Evolutionary conservation across 2,797 vertebrate species (phyloP).

Genomic region (Selene dorsalis): DNA sequence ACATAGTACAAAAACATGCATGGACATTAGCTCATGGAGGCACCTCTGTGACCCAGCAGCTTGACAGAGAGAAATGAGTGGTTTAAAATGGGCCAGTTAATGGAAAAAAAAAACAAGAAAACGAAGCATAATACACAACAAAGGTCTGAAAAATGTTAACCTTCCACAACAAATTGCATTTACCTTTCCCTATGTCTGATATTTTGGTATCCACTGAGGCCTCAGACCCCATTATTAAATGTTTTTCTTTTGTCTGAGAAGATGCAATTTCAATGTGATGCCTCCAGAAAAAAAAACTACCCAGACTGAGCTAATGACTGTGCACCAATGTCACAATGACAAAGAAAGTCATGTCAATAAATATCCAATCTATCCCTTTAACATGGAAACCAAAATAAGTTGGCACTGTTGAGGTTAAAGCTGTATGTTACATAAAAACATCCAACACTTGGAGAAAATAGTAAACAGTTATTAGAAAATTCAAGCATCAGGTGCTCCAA

Average conservation of each 20-base stretch:
- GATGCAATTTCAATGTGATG: background rate
- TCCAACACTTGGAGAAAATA: conserved; percentile 21
- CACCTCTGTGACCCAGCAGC: background rate
- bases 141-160: background rate
- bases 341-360: background rate
- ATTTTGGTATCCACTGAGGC: background rate
- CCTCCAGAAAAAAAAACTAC: background rate
- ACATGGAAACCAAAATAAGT: conserved; percentile 1
- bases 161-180: background rate
- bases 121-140: background rate
- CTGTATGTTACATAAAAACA: conserved; percentile 41
- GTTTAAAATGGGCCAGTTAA: background rate
- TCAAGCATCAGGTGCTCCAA: conserved; percentile 28
- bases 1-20: background rate
- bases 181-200: background rate
- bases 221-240: background rate
- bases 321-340: background rate
- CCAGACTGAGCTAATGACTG: background rate
- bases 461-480: conserved; percentile 50
- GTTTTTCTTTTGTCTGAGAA: background rate
- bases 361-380: conserved; percentile 10
- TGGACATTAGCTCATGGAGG: background rate
- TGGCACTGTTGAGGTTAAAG: conserved; percentile 39
- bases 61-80: background rate
- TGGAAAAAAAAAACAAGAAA: background rate